Base-by-base conservation (phyloP, 2,113 vertebrate genomes). In the Atrichornis clamosus region DNA sequence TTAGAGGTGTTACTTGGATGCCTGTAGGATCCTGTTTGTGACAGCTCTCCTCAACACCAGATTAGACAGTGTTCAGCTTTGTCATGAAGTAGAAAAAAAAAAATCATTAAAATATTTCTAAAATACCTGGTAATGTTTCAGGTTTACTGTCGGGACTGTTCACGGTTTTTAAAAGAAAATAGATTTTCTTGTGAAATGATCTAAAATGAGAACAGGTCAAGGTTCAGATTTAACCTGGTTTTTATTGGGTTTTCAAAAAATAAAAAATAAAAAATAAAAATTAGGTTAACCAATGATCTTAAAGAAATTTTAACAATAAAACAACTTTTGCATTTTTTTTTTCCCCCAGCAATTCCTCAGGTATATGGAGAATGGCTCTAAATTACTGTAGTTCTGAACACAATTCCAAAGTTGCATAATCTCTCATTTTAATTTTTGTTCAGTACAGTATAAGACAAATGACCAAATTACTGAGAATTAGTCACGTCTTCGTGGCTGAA, bases 41-140 rank as follows among this genome's bases (percentile, higher is more conserved):
- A 28, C 8, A 32, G 60, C 33, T 47, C 26, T 63, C 11, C 23
- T 74, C 0, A 0, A 23, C 2, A 1, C 44, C 1, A 1, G 13
- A 13, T 24, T 58, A 70, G 15, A 24, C 5, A 8, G 26, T 7
- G 15, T 58, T 72, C 46, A 63, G 23, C 7, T 59, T 64, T 52
- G 37, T 60, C 3, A 14, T n/a, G 11, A 84, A 72, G 33, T 35
- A 11, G 32, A 37, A 52, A 37, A 70, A 37, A 70, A 84, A 82
- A 23, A 32, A 21, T 55, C 21, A 4, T 42, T 39, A 16, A 74
- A 49, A 2, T 59, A 33, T 32, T 90, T 80, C 21, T 63, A 7
- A 86, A 75, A 55, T 33, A 46, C 3, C 11, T 62, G 17, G 6
- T 47, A 15, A 42, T n/a, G 12, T 53, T 82, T 70, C 35, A 15